These are phyloP conservation scores for Cosmorhoe ocellata DNA, from an alignment of 2,888 invertebrate species.

Conservation along the genomic window DNA sequence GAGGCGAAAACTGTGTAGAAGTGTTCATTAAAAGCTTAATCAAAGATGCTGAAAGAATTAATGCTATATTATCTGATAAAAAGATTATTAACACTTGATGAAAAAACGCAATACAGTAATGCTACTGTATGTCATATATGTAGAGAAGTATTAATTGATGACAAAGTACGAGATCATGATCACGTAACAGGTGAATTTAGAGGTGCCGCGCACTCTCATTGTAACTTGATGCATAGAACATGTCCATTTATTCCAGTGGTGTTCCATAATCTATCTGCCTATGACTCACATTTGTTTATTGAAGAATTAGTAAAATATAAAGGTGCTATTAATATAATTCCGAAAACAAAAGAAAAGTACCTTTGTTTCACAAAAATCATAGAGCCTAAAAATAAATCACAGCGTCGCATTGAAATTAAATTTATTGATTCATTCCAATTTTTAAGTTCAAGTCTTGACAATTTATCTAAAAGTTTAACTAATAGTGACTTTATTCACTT, in stretches of 20 bases:
- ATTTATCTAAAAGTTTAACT: background rate
- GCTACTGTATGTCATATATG: background rate
- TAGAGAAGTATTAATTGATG: background rate
- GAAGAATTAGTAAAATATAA: background rate
- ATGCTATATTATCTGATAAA: background rate
- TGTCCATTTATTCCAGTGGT: constrained; percentile 8
- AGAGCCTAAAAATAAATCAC: background rate
- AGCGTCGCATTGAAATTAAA: too few species aligned
- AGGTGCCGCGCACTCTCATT: constrained; percentile 9
- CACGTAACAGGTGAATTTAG: constrained; percentile 3
- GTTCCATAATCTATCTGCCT: constrained; percentile 8
- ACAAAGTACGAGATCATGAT: constrained; percentile 11
- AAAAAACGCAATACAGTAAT: background rate
- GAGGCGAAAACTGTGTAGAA: constrained; percentile 1
- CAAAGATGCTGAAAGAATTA: background rate
- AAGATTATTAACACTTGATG: background rate
- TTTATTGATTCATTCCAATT: constrained; percentile 6
- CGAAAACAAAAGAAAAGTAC: background rate
- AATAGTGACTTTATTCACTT: background rate
- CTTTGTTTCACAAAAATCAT: background rate
- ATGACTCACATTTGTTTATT: constrained; percentile 9
- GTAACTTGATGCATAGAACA: constrained; percentile 4
- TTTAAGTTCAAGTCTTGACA: constrained; percentile 4
- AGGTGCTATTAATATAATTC: background rate
- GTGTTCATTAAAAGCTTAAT: background rate